A percentile compares a stretch with the other conserved stretches of the same genome.
phyloP scores from a whole-genome alignment of 2,113 vertebrate species.

The Gnathonemus echidnorhynchus region DNA sequence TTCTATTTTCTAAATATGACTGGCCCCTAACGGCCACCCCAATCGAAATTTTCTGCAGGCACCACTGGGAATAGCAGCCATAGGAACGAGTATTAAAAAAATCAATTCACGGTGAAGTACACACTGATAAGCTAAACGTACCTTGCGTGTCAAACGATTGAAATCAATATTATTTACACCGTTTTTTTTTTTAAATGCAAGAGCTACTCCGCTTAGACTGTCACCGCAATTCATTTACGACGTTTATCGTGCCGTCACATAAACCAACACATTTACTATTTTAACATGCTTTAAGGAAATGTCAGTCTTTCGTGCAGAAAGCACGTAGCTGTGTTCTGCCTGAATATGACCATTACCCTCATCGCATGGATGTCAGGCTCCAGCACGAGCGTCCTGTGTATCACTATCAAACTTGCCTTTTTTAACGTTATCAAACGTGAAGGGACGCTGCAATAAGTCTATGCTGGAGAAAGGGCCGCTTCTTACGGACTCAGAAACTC shows the following conservation, averaged over 20 bases:
- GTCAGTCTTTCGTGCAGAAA: neutral
- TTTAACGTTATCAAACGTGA: neutral
- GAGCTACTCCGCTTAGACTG: neutral
- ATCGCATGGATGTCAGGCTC: neutral
- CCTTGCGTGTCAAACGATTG: neutral
- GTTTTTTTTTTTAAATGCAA: neutral
- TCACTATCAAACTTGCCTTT: neutral
- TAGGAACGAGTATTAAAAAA: neutral
- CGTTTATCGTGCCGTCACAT: neutral
- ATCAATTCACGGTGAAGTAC: neutral
- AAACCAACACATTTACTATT: neutral
- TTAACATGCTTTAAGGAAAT: neutral
- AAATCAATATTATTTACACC: neutral
- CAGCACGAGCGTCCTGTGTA: neutral
- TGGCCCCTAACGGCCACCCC: neutral
- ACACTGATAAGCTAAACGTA: neutral
- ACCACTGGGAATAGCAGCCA: neutral
- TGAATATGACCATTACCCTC: neutral
- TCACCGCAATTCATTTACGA: neutral
- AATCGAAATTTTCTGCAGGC: neutral
- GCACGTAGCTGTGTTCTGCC: neutral
- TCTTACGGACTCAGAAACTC: neutral
- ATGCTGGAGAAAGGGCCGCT: neutral
- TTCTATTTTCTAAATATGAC: neutral
- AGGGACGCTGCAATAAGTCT: neutral